These are phyloP conservation scores for Cryptotermes secundus DNA, from an alignment of 1,140 invertebrate species.

Conservation along the genomic window DNA sequence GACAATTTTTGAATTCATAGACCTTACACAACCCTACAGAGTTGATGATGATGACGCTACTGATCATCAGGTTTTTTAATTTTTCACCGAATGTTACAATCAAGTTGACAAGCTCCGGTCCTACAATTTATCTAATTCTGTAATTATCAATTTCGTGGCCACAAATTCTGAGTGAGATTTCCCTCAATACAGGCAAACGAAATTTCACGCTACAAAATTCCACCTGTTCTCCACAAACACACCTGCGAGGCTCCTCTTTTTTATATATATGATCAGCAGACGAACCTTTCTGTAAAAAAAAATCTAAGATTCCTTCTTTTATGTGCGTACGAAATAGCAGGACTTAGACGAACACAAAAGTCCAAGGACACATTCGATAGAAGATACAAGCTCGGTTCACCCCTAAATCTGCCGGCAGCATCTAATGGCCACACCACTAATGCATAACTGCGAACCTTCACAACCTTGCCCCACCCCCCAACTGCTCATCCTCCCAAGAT, in stretches of 20 bases:
- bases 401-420: not conserved
- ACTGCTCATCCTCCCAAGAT: slow-evolving; percentile 9
- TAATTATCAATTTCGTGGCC: not conserved
- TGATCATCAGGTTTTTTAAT: too few relatives aligned
- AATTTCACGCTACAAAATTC: not conserved
- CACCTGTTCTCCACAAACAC: not conserved
- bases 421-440: not conserved
- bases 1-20: too few relatives aligned
- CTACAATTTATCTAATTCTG: not conserved
- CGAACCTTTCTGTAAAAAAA: not conserved
- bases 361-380: not conserved
- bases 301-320: slow-evolving; percentile 8
- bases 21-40: too few relatives aligned
- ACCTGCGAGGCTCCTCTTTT: not conserved
- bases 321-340: not conserved
- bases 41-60: too few relatives aligned
- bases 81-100: too few relatives aligned
- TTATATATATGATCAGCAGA: not conserved
- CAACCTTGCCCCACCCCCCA: not conserved
- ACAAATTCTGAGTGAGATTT: not conserved
- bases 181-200: not conserved
- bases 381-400: not conserved
- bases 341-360: not conserved
- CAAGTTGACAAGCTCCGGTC: too few relatives aligned
- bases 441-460: not conserved